A percentile compares a stretch with the other conserved stretches of the same genome.
Conservation (phyloP, 2,113 vertebrate species). For the Vulpes ferrilata region DNA sequence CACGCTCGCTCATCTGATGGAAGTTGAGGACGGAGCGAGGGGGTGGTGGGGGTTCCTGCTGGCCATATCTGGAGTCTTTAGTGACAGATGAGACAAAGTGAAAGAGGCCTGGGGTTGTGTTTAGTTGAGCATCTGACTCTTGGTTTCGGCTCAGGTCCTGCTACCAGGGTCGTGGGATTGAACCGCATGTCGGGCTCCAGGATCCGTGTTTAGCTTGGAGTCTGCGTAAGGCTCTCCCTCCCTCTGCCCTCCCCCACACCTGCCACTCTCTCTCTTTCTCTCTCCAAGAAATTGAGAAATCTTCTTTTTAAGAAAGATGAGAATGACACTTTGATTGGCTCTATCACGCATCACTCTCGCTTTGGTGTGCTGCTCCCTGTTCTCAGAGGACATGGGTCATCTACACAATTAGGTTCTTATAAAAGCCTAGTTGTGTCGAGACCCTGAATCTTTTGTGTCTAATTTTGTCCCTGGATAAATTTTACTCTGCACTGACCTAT, state of each 20-base stretch:
- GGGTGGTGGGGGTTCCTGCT: background rate
- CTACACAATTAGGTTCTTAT: background rate
- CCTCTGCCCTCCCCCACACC: background rate
- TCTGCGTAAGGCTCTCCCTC: background rate
- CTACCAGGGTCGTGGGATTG: background rate
- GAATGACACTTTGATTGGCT: background rate
- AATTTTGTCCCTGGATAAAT: background rate
- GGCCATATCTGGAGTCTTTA: background rate
- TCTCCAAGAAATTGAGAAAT: background rate
- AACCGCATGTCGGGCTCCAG: background rate
- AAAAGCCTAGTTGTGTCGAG: background rate
- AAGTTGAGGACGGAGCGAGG: background rate
- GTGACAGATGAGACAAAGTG: background rate
- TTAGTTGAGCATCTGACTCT: background rate
- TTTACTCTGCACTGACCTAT: background rate
- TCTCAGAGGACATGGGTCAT: background rate
- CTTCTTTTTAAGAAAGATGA: background rate
- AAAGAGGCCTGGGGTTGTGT: background rate
- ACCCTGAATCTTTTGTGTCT: background rate
- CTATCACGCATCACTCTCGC: rapidly evolving
- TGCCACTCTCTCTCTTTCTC: background rate
- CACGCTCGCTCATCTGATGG: background rate
- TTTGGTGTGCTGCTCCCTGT: background rate
- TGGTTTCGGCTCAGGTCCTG: background rate
- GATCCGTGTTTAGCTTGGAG: background rate